Evolutionary conservation across 2,888 invertebrate genomes (phyloP).

Genomic region (Xestobium rufovillosum): DNA sequence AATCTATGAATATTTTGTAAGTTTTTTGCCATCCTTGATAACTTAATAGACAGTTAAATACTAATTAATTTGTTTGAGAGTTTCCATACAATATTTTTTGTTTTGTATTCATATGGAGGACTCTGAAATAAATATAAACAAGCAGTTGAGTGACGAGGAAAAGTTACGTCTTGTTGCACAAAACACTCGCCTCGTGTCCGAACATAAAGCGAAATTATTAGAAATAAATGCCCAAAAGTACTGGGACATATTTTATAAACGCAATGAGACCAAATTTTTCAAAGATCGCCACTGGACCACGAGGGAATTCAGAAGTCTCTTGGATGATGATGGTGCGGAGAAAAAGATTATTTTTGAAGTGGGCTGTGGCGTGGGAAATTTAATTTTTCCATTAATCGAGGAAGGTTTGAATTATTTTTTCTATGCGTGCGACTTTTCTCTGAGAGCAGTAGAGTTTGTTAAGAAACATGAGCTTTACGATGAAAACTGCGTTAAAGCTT

Average conservation of each 20-base stretch:
- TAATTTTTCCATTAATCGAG: slow-evolving; percentile 83
- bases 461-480: slow-evolving; percentile 62
- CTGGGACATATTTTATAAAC: slow-evolving; percentile 96
- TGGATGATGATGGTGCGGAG: slow-evolving; percentile 47
- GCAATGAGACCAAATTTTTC: slow-evolving; percentile 89
- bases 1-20: too few relatives aligned
- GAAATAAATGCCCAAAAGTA: slow-evolving; percentile 79
- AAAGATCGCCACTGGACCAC: slow-evolving; percentile 96
- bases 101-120: too few relatives aligned
- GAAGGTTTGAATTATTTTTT: slow-evolving; percentile 66
- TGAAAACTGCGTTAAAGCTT: slow-evolving; percentile 60
- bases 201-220: slow-evolving; percentile 66
- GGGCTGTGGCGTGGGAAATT: slow-evolving; percentile 96
- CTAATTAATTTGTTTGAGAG: too few relatives aligned
- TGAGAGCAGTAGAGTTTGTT: slow-evolving; percentile 81
- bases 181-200: slow-evolving; percentile 60
- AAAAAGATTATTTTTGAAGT: slow-evolving; percentile 62
- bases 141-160: too few relatives aligned
- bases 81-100: too few relatives aligned
- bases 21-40: too few relatives aligned
- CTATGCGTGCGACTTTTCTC: slow-evolving; percentile 90
- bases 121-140: too few relatives aligned
- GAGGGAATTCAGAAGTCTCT: slow-evolving; percentile 82
- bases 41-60: too few relatives aligned
- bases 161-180: slow-evolving; percentile 57